Percentiles rank a stretch among this genome's conserved stretches.
Evolutionary conservation across 2,113 vertebrate species (phyloP).

Genomic region (Myanophis thanlyinensis): DNA sequence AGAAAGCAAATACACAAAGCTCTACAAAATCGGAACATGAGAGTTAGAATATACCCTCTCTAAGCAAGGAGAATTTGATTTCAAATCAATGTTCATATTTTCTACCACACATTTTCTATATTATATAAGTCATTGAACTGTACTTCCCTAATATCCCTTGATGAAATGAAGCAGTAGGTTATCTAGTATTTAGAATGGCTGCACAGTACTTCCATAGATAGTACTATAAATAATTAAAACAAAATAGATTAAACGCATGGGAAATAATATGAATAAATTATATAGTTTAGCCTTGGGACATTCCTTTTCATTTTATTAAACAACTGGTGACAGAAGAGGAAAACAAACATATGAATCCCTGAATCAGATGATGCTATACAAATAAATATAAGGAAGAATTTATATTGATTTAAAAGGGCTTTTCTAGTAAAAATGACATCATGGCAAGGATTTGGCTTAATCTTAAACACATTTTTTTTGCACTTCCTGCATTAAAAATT

Average conservation of each 20-base stretch:
- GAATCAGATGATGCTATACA: neutral
- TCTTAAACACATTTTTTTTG: neutral
- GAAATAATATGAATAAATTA: neutral
- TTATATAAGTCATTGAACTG: neutral
- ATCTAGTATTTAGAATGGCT: neutral
- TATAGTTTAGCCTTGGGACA: neutral
- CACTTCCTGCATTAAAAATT: neutral
- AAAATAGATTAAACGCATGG: neutral
- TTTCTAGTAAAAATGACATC: neutral
- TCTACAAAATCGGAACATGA: neutral
- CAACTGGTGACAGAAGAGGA: neutral
- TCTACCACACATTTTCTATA: conserved; percentile 20
- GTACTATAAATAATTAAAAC: neutral
- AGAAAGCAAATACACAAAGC: neutral
- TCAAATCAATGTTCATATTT: neutral
- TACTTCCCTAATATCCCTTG: neutral
- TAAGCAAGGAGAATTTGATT: neutral
- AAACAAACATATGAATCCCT: neutral
- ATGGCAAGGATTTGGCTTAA: neutral
- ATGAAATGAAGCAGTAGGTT: conserved; percentile 41
- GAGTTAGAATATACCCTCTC: rapidly evolving
- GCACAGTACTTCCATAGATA: neutral
- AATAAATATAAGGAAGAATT: neutral
- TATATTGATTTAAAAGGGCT: neutral
- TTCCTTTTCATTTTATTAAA: neutral